phyloP scores from a whole-genome alignment of 2,888 invertebrate genomes.

The Orthosia incerta region DNA sequence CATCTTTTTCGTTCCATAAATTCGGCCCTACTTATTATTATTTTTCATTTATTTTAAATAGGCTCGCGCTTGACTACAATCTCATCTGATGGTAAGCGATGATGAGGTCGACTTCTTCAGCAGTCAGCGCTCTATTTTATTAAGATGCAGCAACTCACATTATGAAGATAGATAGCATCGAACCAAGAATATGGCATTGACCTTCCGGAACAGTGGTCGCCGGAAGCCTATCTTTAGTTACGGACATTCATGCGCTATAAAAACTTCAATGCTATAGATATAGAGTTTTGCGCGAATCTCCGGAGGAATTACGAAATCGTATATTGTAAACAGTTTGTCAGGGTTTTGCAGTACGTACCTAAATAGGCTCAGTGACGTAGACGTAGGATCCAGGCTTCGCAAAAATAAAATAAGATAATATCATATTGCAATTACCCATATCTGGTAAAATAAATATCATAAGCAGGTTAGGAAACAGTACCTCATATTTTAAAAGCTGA shows the following conservation, averaged over 20 bases:
- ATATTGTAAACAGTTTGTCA: neutral
- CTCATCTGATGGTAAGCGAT: no score
- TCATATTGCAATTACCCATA: no score
- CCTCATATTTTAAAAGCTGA: neutral
- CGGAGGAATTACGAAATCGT: neutral
- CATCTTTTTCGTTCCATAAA: neutral
- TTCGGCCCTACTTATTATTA: no score
- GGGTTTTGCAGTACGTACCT: no score
- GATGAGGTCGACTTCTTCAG: no score
- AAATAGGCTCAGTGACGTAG: no score
- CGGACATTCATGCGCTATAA: conserved; percentile 31
- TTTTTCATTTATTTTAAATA: no score
- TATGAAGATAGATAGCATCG: neutral
- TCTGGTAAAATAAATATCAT: no score
- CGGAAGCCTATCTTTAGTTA: conserved; percentile 44
- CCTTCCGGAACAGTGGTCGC: conserved; percentile 21
- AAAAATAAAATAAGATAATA: neutral
- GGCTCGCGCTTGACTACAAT: no score
- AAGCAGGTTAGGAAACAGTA: neutral
- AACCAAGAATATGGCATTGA: conserved; percentile 43
- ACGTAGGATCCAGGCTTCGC: neutral
- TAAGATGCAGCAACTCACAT: neutral
- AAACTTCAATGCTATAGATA: conserved; percentile 22
- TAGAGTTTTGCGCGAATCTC: conserved; percentile 9
- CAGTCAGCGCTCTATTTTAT: neutral